Base-by-base conservation (phyloP, 2,113 vertebrate genomes). In the Mirounga angustirostris region DNA sequence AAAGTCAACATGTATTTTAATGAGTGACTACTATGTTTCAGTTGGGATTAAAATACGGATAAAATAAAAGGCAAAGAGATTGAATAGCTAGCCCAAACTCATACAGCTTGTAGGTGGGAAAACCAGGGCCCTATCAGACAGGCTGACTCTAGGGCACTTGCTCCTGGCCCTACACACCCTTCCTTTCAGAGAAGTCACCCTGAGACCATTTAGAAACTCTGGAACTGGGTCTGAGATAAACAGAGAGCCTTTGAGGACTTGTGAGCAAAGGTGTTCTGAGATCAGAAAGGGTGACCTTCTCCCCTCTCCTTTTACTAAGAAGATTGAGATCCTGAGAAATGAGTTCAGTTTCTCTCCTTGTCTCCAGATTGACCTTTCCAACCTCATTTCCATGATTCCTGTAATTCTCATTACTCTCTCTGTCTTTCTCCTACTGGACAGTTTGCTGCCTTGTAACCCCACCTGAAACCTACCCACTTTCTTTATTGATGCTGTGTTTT, bases 1-100 rank as follows among this genome's bases (percentile, higher is more conserved):
- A 89, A 94, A 96, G 79, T 96, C 76, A 78, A 91, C 24, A 56
- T 82, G 15, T 87, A 61, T 97, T 91, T 97, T 78, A 93, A 28
- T 92, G 80, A 94, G 40, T 96, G 40, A 91, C 33, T 95, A 59
- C n/a, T 83, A 43, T 89, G 5, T 89, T 89, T 40, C 16, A 36
- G 54, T 36, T 6, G 18, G 15, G 22, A 71, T 83, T 78, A 67
- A 86, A 61, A 50, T 61, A 54, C 19, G 2, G 71, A 58, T 87
- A 40, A 79, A 59, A 79, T 7, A 54, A 43, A 95, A 96, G 54
- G 10, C 87, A 87, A 22, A 93, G 67, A 74, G 12, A 15, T 7
- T 54, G 7, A 58, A 14, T 36, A 65, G 69, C 33, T 14, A 30
- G 83, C 50, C 59, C n/a, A 33, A 30, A 78, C 24, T 56, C 90